These are phyloP conservation scores for Nyleta sp. DNA, from an alignment of 2,888 invertebrate species.

Conservation along the genomic window DNA sequence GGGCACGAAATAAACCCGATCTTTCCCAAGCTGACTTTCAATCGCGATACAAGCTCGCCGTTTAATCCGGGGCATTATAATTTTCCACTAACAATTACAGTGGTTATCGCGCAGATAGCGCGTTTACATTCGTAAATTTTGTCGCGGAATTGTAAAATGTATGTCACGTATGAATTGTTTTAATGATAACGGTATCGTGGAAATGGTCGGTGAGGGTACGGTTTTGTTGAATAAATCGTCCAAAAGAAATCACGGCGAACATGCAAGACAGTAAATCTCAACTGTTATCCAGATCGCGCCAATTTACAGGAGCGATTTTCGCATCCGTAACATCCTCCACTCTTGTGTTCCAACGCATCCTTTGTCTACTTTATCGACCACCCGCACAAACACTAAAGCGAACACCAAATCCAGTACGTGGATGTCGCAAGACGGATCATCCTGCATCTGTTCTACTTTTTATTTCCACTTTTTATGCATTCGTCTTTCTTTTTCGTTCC, in stretches of 20 bases:
- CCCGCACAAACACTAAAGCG: constrained; percentile 51
- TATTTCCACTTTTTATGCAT: constrained; percentile 43
- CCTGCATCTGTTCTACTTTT: constrained; percentile 59
- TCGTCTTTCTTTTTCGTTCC: constrained; percentile 21
- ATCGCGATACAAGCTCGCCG: constrained; percentile 8
- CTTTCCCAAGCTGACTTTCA: constrained; percentile 26
- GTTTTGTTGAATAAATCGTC: constrained; percentile 51
- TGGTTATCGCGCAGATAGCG: constrained; percentile 39
- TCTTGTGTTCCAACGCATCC: constrained; percentile 60
- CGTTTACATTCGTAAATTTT: constrained; percentile 54
- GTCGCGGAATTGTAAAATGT: constrained; percentile 37
- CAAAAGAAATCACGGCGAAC: constrained; percentile 50
- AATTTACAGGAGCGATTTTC: constrained; percentile 64
- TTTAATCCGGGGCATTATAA: constrained; percentile 45
- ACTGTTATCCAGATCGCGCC: constrained; percentile 63
- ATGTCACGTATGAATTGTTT: constrained; percentile 53
- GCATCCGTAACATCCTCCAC: constrained; percentile 61
- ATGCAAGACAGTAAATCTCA: constrained; percentile 60
- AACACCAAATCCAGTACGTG: constrained; percentile 45
- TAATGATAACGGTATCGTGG: constrained; percentile 48
- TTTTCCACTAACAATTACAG: constrained; percentile 39
- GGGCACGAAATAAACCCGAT: constrained; percentile 9
- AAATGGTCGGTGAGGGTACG: constrained; percentile 41
- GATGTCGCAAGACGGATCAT: constrained; percentile 61
- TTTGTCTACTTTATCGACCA: constrained; percentile 65